phyloP scores from a whole-genome alignment of 2,888 invertebrate species.

The Nomada hirtipes region DNA sequence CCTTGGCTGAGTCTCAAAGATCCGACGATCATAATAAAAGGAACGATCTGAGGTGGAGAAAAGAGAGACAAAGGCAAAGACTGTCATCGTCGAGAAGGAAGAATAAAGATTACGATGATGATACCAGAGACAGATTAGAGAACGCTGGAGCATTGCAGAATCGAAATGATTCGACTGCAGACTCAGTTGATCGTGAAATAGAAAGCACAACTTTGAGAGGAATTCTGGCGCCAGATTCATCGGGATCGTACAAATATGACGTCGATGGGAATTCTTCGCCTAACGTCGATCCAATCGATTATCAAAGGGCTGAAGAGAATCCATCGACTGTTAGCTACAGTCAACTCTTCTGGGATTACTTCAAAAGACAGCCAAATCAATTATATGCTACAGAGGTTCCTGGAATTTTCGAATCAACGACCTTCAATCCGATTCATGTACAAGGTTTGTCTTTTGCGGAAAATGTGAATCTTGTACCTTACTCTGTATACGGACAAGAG shows the following conservation, averaged over 20 bases:
- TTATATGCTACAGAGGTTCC: conserved; percentile 27
- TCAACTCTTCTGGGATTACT: conserved; percentile 75
- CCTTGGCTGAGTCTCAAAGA: neutral
- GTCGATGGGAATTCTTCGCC: neutral
- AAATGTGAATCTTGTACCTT: neutral
- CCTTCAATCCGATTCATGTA: conserved; percentile 13
- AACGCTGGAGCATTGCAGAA: neutral
- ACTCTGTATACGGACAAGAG: neutral
- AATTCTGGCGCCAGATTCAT: neutral
- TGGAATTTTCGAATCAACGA: conserved; percentile 39
- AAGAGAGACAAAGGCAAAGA: neutral
- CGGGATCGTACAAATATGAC: neutral
- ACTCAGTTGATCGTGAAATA: neutral
- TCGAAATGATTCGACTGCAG: neutral
- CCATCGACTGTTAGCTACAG: conserved; percentile 69
- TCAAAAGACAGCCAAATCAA: conserved; percentile 67
- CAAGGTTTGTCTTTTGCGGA: neutral
- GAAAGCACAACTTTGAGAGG: conserved; percentile 1
- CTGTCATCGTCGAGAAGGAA: neutral
- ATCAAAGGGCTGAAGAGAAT: neutral
- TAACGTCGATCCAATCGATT: neutral
- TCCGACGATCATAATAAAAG: neutral
- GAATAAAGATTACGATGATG: neutral
- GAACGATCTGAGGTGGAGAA: neutral
- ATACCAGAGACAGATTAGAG: neutral